A percentile compares a stretch with the other conserved stretches of the same genome.
Evolutionary conservation across 2,888 invertebrate genomes (phyloP).

Genomic region (Toxonevra muliebris): DNA sequence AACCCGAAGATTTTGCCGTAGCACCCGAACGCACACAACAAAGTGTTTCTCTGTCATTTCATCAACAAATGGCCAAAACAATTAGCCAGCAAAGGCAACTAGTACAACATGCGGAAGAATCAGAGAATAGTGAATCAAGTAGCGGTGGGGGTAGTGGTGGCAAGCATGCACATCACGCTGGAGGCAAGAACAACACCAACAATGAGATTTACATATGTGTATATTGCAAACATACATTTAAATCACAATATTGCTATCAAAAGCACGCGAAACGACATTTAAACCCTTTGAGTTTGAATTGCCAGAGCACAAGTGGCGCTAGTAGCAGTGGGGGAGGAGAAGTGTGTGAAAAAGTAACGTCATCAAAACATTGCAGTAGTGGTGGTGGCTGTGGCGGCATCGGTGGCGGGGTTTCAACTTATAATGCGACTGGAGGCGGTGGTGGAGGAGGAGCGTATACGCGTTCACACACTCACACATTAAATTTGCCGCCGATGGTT

Average conservation of each 20-base stretch:
- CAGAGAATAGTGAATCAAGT: constrained; percentile 49
- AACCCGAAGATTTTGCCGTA: constrained; percentile 56
- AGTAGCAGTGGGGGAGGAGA: constrained; percentile 19
- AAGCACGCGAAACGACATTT: constrained; percentile 78
- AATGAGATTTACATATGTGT: constrained; percentile 73
- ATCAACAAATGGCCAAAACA: constrained; percentile 65
- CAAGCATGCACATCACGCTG: constrained; percentile 26
- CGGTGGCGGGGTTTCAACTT: constrained; percentile 3
- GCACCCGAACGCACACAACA: constrained; percentile 60
- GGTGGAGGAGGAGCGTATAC: constrained; percentile 27
- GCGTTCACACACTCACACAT: constrained; percentile 15
- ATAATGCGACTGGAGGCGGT: constrained; percentile 21
- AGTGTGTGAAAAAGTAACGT: constrained; percentile 6
- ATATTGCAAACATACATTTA: constrained; percentile 82
- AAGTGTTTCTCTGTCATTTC: constrained; percentile 63
- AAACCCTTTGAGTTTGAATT: constrained; percentile 70
- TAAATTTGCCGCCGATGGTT: constrained; percentile 9
- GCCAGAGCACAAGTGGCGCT: constrained; percentile 32
- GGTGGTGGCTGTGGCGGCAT: neutral
- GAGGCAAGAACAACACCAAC: constrained; percentile 41
- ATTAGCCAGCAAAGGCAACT: constrained; percentile 61
- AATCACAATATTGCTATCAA: constrained; percentile 86
- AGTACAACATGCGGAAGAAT: constrained; percentile 52
- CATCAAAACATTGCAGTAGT: neutral
- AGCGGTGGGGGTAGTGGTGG: constrained; percentile 28